phyloP scores from a whole-genome alignment of 53 echinoderm and acorn worm species.

The Stichopus horrens region DNA sequence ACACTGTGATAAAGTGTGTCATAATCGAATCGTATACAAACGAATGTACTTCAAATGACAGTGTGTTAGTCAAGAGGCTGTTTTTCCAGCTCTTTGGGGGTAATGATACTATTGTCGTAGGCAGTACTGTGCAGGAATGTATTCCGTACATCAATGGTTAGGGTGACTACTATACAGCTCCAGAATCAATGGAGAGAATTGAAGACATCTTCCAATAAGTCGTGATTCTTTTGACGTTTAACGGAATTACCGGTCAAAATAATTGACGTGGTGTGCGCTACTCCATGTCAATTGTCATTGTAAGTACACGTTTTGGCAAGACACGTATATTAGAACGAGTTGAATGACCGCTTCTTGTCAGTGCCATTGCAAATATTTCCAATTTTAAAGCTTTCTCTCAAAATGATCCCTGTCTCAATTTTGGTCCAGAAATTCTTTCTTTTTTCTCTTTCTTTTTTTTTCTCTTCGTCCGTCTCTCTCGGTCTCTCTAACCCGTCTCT shows the following conservation, averaged over 20 bases:
- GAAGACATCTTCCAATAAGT: constrained; percentile 1
- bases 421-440: not conserved
- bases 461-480: not conserved
- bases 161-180: too few relatives aligned
- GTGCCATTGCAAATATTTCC: constrained; percentile 24
- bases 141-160: too few relatives aligned
- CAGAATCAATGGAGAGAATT: not conserved
- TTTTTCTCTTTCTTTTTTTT: not conserved
- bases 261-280: constrained; percentile 33
- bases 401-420: constrained; percentile 13
- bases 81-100: too few relatives aligned
- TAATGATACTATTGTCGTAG: too few relatives aligned
- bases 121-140: too few relatives aligned
- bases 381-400: constrained; percentile 16
- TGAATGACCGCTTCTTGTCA: constrained; percentile 43
- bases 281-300: constrained; percentile 25
- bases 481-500: not conserved
- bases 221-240: constrained; percentile 48
- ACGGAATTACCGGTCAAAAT: constrained; percentile 9
- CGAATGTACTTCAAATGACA: too few relatives aligned
- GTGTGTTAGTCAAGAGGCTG: too few relatives aligned
- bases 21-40: too few relatives aligned
- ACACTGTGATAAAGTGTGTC: too few relatives aligned
- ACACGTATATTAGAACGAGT: constrained; percentile 5
- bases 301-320: constrained; percentile 7